Evolutionary conservation across 2,888 invertebrate genomes (phyloP).

Genomic region (Anaspis maculata): DNA sequence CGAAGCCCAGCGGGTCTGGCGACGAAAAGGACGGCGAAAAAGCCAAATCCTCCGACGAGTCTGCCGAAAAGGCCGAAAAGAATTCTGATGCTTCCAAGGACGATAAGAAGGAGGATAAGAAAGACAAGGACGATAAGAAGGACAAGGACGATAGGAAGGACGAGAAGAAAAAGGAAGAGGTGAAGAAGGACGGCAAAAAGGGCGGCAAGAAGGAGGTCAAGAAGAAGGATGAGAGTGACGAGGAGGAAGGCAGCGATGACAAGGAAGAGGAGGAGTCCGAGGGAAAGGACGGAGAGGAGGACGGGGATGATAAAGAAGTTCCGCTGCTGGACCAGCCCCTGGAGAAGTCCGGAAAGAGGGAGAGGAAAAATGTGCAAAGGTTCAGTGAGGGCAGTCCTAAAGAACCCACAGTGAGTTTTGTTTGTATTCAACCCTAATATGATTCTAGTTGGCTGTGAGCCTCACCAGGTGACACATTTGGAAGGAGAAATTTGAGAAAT

Average conservation of each 20-base stretch:
- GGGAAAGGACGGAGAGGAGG: conserved; percentile 17
- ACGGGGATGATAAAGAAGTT: conserved; percentile 28
- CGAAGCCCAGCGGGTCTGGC: no score
- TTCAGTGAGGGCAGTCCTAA: conserved; percentile 30
- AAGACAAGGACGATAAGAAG: conserved; percentile 20
- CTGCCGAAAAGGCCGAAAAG: conserved; percentile 7
- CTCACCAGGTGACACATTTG: no score
- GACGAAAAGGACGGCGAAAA: conserved; percentile 7
- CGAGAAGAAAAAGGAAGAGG: conserved; percentile 15
- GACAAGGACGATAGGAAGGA: conserved; percentile 25
- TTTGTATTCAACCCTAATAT: no score
- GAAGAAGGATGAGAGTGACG: conserved; percentile 22
- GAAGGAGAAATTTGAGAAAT: no score
- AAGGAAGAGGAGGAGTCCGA: conserved; percentile 25
- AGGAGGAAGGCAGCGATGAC: conserved; percentile 15
- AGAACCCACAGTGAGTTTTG: conserved; percentile 22
- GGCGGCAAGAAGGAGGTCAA: conserved; percentile 23
- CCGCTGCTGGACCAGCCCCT: conserved; percentile 37
- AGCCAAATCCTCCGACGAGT: background rate
- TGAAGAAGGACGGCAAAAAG: conserved; percentile 19
- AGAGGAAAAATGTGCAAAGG: conserved; percentile 37
- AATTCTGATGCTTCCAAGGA: conserved; percentile 18
- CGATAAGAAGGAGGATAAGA: conserved; percentile 9
- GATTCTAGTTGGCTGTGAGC: no score
- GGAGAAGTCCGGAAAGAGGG: conserved; percentile 35